phyloP scores from a whole-genome alignment of 2,113 vertebrate genomes.

The Lichenostomus cassidix region DNA sequence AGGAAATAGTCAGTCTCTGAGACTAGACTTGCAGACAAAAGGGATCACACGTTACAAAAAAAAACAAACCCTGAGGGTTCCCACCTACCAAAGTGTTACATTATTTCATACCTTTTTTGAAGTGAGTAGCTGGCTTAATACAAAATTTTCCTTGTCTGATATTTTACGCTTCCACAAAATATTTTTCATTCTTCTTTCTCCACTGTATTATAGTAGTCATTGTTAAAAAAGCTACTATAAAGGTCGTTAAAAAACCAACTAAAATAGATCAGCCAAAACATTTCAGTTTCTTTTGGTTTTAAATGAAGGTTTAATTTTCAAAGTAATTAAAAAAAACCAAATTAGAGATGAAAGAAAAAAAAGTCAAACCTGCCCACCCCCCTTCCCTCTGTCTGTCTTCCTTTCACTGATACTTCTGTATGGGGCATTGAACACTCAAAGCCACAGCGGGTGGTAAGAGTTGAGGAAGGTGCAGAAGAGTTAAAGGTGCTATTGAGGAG shows the following conservation, averaged over 20 bases:
- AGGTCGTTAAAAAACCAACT: neutral
- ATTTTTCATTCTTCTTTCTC: neutral
- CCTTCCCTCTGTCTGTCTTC: rapidly evolving
- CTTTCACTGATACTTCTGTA: neutral
- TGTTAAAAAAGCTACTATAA: neutral
- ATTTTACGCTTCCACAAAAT: neutral
- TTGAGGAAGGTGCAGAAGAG: neutral
- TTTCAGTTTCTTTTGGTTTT: neutral
- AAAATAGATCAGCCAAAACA: neutral
- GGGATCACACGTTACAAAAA: neutral
- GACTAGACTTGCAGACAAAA: neutral
- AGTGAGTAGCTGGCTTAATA: neutral
- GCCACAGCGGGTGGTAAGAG: too few species aligned
- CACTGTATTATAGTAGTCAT: neutral
- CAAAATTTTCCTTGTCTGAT: neutral
- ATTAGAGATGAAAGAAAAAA: neutral
- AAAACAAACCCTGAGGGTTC: rapidly evolving
- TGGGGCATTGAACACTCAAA: neutral
- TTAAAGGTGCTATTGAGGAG: neutral
- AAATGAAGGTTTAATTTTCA: conserved; percentile 21
- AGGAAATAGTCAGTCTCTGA: neutral
- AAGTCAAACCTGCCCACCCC: too few species aligned
- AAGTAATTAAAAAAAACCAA: neutral
- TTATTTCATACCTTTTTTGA: neutral
- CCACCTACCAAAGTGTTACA: neutral